Percentiles rank a stretch among this genome's conserved stretches.
Conservation (phyloP, 1,140 invertebrate species). For the Coptotermes formosanus region DNA sequence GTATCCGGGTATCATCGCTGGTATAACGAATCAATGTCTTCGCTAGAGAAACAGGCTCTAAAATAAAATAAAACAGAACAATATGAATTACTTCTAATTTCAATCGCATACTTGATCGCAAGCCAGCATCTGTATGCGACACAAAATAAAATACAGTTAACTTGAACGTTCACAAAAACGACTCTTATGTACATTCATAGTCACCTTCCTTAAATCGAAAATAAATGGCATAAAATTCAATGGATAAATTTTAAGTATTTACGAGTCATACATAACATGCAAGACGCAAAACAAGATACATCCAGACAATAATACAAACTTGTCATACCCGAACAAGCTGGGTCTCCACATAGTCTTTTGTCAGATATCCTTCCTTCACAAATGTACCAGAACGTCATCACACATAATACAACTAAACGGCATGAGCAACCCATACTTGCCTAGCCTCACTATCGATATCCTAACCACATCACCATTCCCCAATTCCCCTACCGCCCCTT, state of each 20-base stretch:
- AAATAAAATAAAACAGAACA: conserved; percentile 44
- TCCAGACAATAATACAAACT: conserved; percentile 40
- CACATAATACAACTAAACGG: neutral
- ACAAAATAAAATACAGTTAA: too few relatives aligned
- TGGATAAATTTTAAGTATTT: conserved; percentile 35
- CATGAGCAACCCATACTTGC: neutral
- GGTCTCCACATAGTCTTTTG: conserved; percentile 60
- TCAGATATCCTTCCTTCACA: conserved; percentile 50
- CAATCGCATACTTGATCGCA: too few relatives aligned
- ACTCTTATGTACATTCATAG: neutral
- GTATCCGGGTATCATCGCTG: conserved; percentile 55
- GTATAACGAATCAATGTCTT: conserved; percentile 59
- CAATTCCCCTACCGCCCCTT: too few relatives aligned
- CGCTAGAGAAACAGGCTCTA: conserved; percentile 65
- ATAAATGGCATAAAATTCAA: neutral
- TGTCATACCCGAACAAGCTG: conserved; percentile 58
- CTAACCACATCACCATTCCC: neutral
- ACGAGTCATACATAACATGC: conserved; percentile 24
- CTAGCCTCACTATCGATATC: neutral
- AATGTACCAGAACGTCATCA: neutral
- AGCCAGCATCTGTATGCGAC: too few relatives aligned
- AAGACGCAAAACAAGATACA: conserved; percentile 37
- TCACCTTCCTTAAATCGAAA: conserved; percentile 29
- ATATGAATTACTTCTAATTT: too few relatives aligned
- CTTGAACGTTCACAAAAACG: too few relatives aligned